Percentiles rank a stretch among this genome's conserved stretches.
phyloP scores from a whole-genome alignment of 2,797 vertebrate genomes.

The Pampus argenteus region DNA sequence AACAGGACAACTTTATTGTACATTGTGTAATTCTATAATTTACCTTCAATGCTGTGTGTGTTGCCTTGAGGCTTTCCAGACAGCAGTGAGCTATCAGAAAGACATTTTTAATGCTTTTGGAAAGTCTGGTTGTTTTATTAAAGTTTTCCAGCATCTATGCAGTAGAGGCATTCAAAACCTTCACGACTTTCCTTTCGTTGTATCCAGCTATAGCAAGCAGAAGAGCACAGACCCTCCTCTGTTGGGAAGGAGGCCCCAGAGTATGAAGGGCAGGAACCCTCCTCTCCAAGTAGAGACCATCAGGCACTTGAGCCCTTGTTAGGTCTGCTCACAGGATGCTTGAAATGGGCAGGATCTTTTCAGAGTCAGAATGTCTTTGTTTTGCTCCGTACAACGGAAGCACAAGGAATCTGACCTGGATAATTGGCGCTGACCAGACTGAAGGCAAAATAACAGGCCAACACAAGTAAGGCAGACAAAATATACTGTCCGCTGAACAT shows the following conservation, averaged over 20 bases:
- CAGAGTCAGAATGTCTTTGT: conserved; percentile 20
- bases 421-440: conserved; percentile 14
- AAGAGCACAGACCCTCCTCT: not conserved
- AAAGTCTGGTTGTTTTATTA: not conserved
- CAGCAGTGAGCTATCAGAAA: not conserved
- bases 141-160: not conserved
- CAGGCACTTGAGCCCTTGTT: conserved; percentile 13
- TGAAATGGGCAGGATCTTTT: not conserved
- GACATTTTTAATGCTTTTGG: not conserved
- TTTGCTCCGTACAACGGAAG: not conserved
- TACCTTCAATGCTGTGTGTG: not conserved
- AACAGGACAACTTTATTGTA: not conserved
- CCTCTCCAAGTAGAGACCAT: not conserved
- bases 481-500: not conserved
- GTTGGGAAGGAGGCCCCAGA: not conserved
- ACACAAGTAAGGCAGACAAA: conserved; percentile 7
- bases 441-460: not conserved
- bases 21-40: not conserved
- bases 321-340: conserved; percentile 4
- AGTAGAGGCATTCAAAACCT: not conserved
- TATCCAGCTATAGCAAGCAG: not conserved
- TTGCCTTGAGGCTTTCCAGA: not conserved
- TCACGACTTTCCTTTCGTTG: not conserved
- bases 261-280: not conserved
- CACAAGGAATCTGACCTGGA: conserved; percentile 10